These are phyloP conservation scores for Scolopax bukidnonensis DNA, from an alignment of 2,797 vertebrate species.

Conservation along the genomic window DNA sequence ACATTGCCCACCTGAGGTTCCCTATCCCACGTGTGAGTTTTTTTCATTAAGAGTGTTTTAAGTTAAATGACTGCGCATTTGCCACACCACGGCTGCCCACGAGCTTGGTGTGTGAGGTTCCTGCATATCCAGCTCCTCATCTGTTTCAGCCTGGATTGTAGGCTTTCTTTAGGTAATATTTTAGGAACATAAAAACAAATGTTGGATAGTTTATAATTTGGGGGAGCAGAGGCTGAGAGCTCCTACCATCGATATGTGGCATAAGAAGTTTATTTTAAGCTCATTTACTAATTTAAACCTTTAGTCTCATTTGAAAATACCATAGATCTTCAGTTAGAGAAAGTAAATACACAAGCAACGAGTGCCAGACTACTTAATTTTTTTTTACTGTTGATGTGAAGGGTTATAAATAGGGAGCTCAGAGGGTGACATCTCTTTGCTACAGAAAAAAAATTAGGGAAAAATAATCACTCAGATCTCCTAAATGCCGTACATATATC, in stretches of 20 bases:
- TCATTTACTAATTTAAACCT: background rate
- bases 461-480: background rate
- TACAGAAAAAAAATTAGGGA: background rate
- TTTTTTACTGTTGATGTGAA: background rate
- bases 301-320: background rate
- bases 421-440: background rate
- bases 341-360: background rate
- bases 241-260: background rate
- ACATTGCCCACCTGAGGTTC: conserved; percentile 89
- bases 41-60: background rate
- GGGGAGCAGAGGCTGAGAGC: accelerated
- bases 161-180: background rate
- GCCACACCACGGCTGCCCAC: background rate
- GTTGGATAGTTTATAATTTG: background rate
- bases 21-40: conserved; percentile 89
- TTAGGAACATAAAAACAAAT: background rate
- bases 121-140: background rate
- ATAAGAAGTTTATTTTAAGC: background rate
- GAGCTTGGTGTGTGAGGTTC: background rate
- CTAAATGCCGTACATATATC: background rate
- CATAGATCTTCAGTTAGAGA: background rate
- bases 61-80: background rate
- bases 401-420: background rate
- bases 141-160: background rate
- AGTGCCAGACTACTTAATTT: background rate